These are phyloP conservation scores for Nymphalis polychloros DNA, from an alignment of 2,888 invertebrate genomes.

Conservation along the genomic window DNA sequence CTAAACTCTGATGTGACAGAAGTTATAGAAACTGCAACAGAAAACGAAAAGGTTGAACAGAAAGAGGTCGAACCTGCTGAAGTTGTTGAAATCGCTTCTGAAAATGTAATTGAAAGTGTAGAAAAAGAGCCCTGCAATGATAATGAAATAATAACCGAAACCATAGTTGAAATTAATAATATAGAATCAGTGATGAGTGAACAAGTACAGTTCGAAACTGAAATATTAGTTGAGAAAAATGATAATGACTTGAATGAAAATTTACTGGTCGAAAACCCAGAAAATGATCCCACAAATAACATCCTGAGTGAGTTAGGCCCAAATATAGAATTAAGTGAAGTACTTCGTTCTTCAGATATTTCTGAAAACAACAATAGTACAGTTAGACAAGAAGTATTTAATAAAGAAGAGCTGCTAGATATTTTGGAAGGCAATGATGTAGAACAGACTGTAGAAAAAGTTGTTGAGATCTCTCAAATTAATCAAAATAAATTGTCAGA, in stretches of 20 bases:
- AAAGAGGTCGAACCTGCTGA: constrained; percentile 20
- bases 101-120: constrained; percentile 21
- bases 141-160: constrained; percentile 36
- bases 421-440: constrained; percentile 73
- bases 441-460: constrained; percentile 40
- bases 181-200: constrained; percentile 32
- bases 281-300: constrained; percentile 47
- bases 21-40: constrained; percentile 9
- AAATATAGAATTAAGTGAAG: constrained; percentile 71
- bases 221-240: constrained; percentile 69
- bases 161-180: constrained; percentile 37
- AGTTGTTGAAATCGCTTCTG: constrained; percentile 24
- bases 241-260: constrained; percentile 53
- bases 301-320: constrained; percentile 66
- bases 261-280: constrained; percentile 39
- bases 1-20: constrained; percentile 7
- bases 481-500: constrained; percentile 48
- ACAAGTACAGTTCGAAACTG: constrained; percentile 61
- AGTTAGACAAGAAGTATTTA: constrained; percentile 67
- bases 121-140: constrained; percentile 40
- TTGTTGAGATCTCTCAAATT: constrained; percentile 32
- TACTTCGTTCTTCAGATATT: constrained; percentile 62
- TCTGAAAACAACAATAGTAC: constrained; percentile 64
- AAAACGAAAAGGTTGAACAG: constrained; percentile 3
- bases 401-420: constrained; percentile 73